Evolutionary conservation across 2,113 vertebrate species (phyloP).

Genomic region (Onychorhynchus coronatus): DNA sequence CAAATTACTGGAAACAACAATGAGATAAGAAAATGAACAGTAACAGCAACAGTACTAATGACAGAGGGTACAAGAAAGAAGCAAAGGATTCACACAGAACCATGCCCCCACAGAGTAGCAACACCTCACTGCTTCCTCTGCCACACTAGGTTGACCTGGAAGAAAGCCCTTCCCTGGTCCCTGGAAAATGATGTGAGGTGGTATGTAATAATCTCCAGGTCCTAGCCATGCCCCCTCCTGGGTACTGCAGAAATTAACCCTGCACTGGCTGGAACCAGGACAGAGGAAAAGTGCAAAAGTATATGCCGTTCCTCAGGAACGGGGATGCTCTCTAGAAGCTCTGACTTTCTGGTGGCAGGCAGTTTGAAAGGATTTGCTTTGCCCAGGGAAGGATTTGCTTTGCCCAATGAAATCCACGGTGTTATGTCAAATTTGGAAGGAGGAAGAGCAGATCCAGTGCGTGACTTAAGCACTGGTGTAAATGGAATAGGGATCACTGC

Average conservation of each 20-base stretch:
- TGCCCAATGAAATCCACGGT: background rate
- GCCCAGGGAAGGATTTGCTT: background rate
- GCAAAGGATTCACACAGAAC: accelerated
- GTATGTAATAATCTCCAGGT: background rate
- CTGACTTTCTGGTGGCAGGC: background rate
- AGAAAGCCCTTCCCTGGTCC: background rate
- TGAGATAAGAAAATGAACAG: background rate
- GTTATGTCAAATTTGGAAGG: background rate
- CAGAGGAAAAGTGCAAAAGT: background rate
- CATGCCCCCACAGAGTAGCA: background rate
- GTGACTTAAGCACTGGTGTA: background rate
- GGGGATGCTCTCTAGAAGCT: background rate
- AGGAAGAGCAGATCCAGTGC: background rate
- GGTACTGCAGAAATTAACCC: background rate
- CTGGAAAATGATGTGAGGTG: background rate
- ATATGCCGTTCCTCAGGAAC: background rate
- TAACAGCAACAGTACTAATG: background rate
- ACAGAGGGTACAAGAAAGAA: background rate
- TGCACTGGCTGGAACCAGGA: background rate
- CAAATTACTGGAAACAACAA: background rate
- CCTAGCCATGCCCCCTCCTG: background rate
- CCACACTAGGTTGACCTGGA: background rate
- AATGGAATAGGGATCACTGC: background rate
- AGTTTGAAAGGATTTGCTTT: background rate
- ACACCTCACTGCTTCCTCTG: background rate